Evolutionary conservation across 2,113 vertebrate species (phyloP).

Genomic region (Probosciger aterrimus): DNA sequence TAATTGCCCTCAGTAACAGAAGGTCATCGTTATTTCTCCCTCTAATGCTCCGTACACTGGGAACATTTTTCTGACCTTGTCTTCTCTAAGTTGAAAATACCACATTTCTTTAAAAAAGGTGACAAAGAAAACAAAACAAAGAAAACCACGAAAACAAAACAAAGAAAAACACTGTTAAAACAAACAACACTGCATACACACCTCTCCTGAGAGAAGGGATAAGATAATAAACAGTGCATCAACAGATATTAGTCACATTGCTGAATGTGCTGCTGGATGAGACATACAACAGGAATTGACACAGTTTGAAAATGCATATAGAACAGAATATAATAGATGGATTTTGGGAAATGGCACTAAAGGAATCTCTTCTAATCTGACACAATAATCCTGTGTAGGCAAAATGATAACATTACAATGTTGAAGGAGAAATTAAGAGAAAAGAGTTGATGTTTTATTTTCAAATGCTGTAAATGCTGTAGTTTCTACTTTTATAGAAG

Average conservation of each 20-base stretch:
- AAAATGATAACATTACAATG: neutral
- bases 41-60: neutral
- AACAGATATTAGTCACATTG: neutral
- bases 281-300: neutral
- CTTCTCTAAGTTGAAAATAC: neutral
- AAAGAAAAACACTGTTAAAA: neutral
- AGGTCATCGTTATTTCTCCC: neutral
- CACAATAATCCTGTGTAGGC: neutral
- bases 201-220: neutral
- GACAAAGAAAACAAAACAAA: neutral
- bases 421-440: neutral
- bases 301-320: neutral
- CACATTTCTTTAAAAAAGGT: neutral
- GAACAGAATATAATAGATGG: neutral
- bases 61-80: neutral
- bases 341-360: neutral
- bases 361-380: neutral
- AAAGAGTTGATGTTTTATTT: neutral
- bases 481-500: neutral
- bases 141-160: neutral
- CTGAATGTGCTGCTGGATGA: neutral
- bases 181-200: neutral
- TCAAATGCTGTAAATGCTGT: neutral
- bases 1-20: neutral
- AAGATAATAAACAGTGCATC: neutral